Base-by-base conservation (phyloP, 2,113 vertebrate species). In the Mesitornis unicolor region DNA sequence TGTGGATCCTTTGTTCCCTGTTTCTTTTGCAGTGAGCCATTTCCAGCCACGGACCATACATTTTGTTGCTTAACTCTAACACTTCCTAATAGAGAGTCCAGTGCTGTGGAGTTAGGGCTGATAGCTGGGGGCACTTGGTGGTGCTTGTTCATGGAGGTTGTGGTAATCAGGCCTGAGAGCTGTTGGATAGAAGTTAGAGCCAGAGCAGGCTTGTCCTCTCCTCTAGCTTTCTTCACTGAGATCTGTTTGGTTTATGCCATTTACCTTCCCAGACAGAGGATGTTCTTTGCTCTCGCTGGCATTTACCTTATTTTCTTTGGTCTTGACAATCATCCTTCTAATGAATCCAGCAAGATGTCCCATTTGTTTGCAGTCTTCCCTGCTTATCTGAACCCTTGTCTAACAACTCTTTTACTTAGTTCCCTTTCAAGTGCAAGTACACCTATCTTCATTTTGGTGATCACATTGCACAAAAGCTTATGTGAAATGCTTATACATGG, bases 241-340 rank as follows among this genome's bases (percentile, higher is more conserved):
- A 16, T 45, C 7, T 40, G 11, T 45, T 18, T 5, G 3, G 3
- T 6, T 76, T 42, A 40, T 33, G 9, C 1, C 19, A 29, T 33
- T 71, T 43, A 3, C 3, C 12, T 2, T 20, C 2, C 3, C 8
- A 38, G 36, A 43, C 80, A 31, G 8, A 28, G 1, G 3, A 1
- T 10, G 16, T 56, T 13, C 8, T 65, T 42, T 57, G 19, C 20
- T 64, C 28, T 43, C 17, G 19, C 9, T 76, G 8, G 14, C 26
- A 6, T 3, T 70, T 82, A 12, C 22, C 13, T 57, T 60, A 3
- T 17, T 53, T n/a, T 19, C 6, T 56, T 63, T 59, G 2, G 4
- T 54, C 25, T 73, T 88, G 3, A 28, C 20, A 94, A 15, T 36
- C 22, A 73, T 15, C 6, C 2, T 60, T 31, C 10, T 6, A 7